Percentiles rank a stretch among this genome's conserved stretches.
phyloP scores from a whole-genome alignment of 2,113 vertebrate genomes.

The Myrmophylax atrothorax region DNA sequence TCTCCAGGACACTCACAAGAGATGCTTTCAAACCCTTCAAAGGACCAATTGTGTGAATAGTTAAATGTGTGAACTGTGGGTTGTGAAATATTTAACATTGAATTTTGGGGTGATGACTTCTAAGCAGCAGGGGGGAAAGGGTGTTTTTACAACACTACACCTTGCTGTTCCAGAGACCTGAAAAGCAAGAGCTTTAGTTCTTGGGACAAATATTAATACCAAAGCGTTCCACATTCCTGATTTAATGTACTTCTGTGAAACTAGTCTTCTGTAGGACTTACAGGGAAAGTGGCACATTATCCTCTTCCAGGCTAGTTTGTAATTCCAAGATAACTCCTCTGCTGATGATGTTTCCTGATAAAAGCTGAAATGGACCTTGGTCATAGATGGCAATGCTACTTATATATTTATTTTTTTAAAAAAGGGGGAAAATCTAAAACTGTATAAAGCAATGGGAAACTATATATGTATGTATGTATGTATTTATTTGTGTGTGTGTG shows the following conservation, averaged over 20 bases:
- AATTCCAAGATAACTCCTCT: neutral
- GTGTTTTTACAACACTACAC: neutral
- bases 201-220: neutral
- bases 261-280: neutral
- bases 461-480: too few species aligned
- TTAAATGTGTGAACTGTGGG: neutral
- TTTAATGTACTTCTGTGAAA: neutral
- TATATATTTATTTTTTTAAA: neutral
- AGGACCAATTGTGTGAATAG: neutral
- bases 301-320: neutral
- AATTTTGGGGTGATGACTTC: neutral
- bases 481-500: neutral
- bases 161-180: fast-evolving
- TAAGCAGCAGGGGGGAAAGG: neutral
- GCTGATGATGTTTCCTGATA: neutral
- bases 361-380: neutral
- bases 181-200: neutral
- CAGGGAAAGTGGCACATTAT: neutral
- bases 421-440: neutral
- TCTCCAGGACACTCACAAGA: neutral
- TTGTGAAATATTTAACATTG: neutral
- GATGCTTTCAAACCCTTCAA: fast-evolving
- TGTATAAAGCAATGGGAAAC: neutral
- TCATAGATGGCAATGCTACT: neutral
- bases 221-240: neutral